Percentiles rank a stretch among this genome's conserved stretches.
These are phyloP conservation scores for Corydoras maculifer DNA, from an alignment of 2,113 vertebrate genomes.

Conservation along the genomic window DNA sequence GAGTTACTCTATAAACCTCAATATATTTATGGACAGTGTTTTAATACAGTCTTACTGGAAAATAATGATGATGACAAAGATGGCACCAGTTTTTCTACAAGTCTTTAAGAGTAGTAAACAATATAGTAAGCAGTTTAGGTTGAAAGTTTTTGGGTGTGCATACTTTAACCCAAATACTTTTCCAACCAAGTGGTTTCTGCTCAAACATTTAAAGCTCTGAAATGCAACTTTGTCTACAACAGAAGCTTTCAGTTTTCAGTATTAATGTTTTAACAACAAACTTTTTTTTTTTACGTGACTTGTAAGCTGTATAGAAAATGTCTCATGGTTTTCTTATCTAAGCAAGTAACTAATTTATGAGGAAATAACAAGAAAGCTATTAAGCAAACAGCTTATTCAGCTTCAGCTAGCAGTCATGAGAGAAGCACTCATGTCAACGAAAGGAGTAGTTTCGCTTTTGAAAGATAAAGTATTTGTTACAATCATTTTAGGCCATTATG, in stretches of 20 bases:
- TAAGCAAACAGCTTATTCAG: slow-evolving; percentile 49
- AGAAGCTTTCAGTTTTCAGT: slow-evolving; percentile 20
- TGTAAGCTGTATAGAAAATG: slow-evolving; percentile 34
- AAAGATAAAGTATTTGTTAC: too few relatives aligned
- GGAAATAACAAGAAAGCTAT: slow-evolving; percentile 48
- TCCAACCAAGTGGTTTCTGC: slow-evolving; percentile 8
- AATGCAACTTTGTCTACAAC: slow-evolving; percentile 30
- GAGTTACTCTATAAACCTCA: too few relatives aligned
- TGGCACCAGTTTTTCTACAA: too few relatives aligned
- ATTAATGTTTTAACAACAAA: slow-evolving; percentile 40
- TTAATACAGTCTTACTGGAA: too few relatives aligned
- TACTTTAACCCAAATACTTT: not conserved
- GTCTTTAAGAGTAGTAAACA: too few relatives aligned
- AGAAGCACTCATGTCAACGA: slow-evolving; percentile 41
- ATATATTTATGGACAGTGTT: too few relatives aligned
- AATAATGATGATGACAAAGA: too few relatives aligned
- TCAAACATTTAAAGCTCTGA: slow-evolving; percentile 36
- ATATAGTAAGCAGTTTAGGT: not conserved
- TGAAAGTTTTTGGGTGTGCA: not conserved
- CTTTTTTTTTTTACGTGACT: slow-evolving; percentile 31
- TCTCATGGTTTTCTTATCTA: slow-evolving; percentile 43
- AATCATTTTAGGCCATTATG: too few relatives aligned
- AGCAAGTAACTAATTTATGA: slow-evolving; percentile 46
- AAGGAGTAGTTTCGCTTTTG: slow-evolving; percentile 29
- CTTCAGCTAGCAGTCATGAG: slow-evolving; percentile 38